Conservation (phyloP, 2,113 vertebrate genomes). For the Pyxicephalus adspersus region DNA sequence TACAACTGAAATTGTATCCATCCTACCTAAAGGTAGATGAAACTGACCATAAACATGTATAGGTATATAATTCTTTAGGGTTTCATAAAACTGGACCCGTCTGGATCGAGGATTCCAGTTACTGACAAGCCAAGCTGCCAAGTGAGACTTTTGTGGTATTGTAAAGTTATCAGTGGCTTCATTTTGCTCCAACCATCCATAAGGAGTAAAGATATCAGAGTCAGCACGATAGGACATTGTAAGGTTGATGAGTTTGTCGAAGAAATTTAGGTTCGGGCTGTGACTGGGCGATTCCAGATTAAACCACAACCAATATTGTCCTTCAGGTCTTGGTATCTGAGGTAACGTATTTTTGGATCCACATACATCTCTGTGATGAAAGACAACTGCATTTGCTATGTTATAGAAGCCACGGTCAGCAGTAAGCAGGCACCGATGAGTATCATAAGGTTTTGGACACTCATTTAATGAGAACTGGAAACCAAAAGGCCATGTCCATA, state of each 20-base stretch:
- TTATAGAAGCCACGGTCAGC: background rate
- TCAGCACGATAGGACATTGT: slow-evolving; percentile 23
- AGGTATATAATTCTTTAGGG: slow-evolving; percentile 61
- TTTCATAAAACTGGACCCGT: slow-evolving; percentile 60
- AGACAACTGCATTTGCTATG: slow-evolving; percentile 1
- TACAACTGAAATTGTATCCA: background rate
- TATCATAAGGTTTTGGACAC: background rate
- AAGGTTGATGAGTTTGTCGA: slow-evolving; percentile 26
- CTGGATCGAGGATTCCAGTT: slow-evolving; percentile 60
- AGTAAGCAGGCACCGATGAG: background rate
- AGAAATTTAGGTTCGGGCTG: slow-evolving; percentile 3
- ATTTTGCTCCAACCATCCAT: background rate
- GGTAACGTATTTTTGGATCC: background rate
- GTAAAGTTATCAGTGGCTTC: background rate
- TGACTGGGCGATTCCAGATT: slow-evolving; percentile 19
- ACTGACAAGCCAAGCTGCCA: slow-evolving; percentile 71
- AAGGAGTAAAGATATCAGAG: slow-evolving; percentile 37
- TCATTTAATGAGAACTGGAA: background rate
- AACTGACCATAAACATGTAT: slow-evolving; percentile 66
- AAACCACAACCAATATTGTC: slow-evolving; percentile 37
- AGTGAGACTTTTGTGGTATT: slow-evolving; percentile 21
- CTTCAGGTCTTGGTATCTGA: slow-evolving; percentile 3
- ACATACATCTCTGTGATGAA: slow-evolving; percentile 35
- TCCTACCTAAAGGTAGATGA: slow-evolving; percentile 50
- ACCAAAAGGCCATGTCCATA: slow-evolving; percentile 32